Percentiles rank a stretch among this genome's conserved stretches.
Evolutionary conservation across 2,797 vertebrate genomes (phyloP).

Genomic region (Harpagifer antarcticus): DNA sequence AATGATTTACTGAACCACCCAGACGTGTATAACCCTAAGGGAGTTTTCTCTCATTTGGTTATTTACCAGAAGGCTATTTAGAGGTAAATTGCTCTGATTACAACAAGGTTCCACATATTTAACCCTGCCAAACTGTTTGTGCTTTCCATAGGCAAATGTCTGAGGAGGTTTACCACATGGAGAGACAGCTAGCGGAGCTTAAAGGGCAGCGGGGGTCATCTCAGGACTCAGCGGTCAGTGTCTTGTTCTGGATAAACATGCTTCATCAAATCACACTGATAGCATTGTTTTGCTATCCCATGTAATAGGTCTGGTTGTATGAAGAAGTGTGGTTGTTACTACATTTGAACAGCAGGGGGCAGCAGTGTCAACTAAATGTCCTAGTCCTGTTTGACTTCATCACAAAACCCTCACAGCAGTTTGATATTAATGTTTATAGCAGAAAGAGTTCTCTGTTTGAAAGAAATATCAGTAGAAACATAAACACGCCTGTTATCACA

Average conservation of each 20-base stretch:
- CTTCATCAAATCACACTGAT: background rate
- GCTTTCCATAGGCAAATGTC: conserved; percentile 77
- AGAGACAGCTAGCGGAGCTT: conserved; percentile 85
- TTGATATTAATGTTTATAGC: background rate
- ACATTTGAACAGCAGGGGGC: conserved; percentile 58
- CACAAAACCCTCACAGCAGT: background rate
- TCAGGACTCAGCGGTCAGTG: conserved; percentile 15
- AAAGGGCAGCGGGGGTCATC: conserved; percentile 70
- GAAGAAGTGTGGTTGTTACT: conserved; percentile 25
- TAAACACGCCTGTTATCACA: background rate
- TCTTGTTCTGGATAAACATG: background rate
- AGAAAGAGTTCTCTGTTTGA: background rate
- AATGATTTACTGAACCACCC: background rate
- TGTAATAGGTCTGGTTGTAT: background rate
- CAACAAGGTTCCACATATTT: background rate
- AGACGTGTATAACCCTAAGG: too few species aligned
- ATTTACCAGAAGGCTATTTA: too few species aligned
- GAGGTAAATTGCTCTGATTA: background rate
- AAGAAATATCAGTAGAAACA: background rate
- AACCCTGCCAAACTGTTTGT: background rate
- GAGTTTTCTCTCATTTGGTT: background rate
- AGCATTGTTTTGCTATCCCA: background rate
- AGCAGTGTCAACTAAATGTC: conserved; percentile 48
- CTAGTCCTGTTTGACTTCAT: background rate
- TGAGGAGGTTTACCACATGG: conserved; percentile 85